Conservation (phyloP, 2,888 invertebrate species). For the Melanchra persicariae region DNA sequence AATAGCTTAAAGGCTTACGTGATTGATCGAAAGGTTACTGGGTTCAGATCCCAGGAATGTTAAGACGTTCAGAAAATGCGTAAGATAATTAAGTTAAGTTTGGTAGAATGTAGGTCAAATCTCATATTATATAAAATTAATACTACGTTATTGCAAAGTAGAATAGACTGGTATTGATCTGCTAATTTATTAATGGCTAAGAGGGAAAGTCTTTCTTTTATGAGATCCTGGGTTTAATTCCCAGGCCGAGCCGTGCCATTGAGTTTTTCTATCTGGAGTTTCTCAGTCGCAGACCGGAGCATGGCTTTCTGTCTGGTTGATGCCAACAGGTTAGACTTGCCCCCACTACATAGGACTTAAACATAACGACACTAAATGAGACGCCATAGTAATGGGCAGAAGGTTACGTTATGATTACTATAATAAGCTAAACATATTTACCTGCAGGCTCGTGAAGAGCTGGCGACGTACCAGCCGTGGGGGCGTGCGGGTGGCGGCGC, state of each 20-base stretch:
- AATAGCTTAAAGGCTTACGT: conserved; percentile 41
- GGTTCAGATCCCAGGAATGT: conserved; percentile 23
- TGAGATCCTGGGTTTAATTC: too few relatives aligned
- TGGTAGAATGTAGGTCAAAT: neutral
- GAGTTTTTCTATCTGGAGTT: too few relatives aligned
- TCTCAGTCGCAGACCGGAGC: neutral
- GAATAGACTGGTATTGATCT: neutral
- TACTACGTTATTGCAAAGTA: neutral
- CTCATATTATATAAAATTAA: neutral
- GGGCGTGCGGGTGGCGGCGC: conserved; percentile 94
- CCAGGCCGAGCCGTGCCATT: too few relatives aligned
- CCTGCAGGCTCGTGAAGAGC: conserved; percentile 92
- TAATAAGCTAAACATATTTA: neutral
- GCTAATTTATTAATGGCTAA: too few relatives aligned
- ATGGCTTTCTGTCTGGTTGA: neutral
- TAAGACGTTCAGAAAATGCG: conserved; percentile 5
- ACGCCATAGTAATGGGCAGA: neutral
- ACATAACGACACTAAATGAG: too few relatives aligned
- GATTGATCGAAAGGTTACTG: conserved; percentile 41
- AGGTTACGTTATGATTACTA: neutral
- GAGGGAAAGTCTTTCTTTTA: too few relatives aligned
- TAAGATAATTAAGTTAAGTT: neutral
- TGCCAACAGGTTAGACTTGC: neutral
- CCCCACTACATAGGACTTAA: neutral
- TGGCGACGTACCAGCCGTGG: conserved; percentile 95